These are phyloP conservation scores for Mylabris phalerata DNA, from an alignment of 1,140 invertebrate genomes.

Conservation along the genomic window DNA sequence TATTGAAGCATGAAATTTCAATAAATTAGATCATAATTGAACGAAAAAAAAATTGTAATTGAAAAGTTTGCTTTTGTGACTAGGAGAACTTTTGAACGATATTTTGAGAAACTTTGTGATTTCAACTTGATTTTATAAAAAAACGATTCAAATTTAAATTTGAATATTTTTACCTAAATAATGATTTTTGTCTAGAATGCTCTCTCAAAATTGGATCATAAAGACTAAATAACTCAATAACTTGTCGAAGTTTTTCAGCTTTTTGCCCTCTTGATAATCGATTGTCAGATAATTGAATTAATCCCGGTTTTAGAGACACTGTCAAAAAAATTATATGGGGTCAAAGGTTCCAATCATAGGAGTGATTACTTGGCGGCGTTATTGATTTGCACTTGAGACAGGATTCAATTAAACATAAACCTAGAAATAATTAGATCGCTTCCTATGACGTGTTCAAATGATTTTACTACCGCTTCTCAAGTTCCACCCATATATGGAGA, in stretches of 20 bases:
- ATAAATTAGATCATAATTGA: too few species aligned
- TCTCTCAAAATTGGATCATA: too few species aligned
- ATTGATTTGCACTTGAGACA: constrained; percentile 36
- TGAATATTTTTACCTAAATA: too few species aligned
- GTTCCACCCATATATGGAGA: not conserved
- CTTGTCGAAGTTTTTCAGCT: constrained; percentile 14
- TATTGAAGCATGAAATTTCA: too few species aligned
- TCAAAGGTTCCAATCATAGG: constrained; percentile 25
- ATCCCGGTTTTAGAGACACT: not conserved
- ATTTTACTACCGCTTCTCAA: not conserved
- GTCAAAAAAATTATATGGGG: constrained; percentile 39
- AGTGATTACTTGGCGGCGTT: constrained; percentile 23
- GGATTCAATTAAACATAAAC: constrained; percentile 27
- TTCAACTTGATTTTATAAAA: too few species aligned
- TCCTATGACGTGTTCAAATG: constrained; percentile 18
- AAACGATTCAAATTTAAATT: too few species aligned
- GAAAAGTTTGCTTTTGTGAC: too few species aligned
- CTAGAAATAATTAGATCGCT: constrained; percentile 23
- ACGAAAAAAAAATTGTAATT: too few species aligned
- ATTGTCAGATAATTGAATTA: constrained; percentile 12
- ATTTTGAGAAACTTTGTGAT: too few species aligned
- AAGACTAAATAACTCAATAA: not conserved
- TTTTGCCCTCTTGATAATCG: constrained; percentile 25
- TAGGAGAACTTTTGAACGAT: too few species aligned
- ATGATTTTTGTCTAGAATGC: too few species aligned